Base-by-base conservation (phyloP, 1,140 invertebrate species). In the Temnothorax nylanderi region DNA sequence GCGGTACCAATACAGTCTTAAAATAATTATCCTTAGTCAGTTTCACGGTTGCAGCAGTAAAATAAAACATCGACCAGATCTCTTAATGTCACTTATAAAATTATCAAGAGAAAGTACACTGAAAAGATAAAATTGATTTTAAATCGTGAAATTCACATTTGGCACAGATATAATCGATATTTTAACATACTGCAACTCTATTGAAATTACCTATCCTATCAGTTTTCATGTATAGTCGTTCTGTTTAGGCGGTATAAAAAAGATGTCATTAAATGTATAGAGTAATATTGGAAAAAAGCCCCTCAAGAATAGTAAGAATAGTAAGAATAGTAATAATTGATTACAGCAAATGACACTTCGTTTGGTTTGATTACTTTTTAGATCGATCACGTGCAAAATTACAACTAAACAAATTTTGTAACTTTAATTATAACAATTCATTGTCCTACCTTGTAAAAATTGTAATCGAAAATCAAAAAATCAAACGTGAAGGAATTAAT, bases 81-180 rank as follows among this genome's bases (percentile, higher is more conserved):
- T 78, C 64, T 87, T 21, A 86, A 72, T 75, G 47, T 85, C 44
- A 32, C 62, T 71, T 47, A 32, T 69, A 47, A 44, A 82, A 88
- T 54, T 18, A 58, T 69, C 32, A 26, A 60, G 26, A 16, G 5
- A 16, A 58, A 37, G 41, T 74, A 75, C 47, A 49, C 11, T 34
- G 13, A 84, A 84, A 16, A 21, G 8, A 13, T 11, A 41, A 41
- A 41, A 41, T 21, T 77, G 49, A 26, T 21, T 72, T 88, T 64
- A 54, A 86, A 62, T 5, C 47, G 81, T 77, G 41, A 72, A 89
- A 90, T 90, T 92, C 89, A 26, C 26, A 93, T 94, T 94, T 94
- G 93, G 93, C 93, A 94, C 93, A 93, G 88, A 93, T 94, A 93
- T 88, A 94, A 92, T 91, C 86, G 84, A 85, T 92, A 92, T 90